A percentile compares a stretch with the other conserved stretches of the same genome.
Evolutionary conservation across 1,140 invertebrate species (phyloP).

Genomic region (Drosophila rhopaloa): DNA sequence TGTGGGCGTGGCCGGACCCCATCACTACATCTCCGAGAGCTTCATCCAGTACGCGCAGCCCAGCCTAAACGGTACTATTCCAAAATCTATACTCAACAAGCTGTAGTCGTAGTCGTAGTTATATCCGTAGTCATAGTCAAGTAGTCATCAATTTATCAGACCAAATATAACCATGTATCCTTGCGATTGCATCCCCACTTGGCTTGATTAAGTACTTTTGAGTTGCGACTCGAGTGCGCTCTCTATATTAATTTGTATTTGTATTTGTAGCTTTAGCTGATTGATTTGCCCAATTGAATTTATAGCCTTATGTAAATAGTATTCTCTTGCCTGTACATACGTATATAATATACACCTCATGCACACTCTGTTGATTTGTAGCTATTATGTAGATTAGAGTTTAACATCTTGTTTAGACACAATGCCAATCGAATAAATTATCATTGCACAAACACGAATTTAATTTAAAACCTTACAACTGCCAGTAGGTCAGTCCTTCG

Average conservation of each 20-base stretch:
- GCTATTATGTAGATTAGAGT: constrained; percentile 53
- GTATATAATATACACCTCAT: constrained; percentile 24
- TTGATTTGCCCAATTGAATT: constrained; percentile 66
- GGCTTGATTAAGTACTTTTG: constrained; percentile 48
- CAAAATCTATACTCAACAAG: constrained; percentile 84
- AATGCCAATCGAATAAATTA: constrained; percentile 59
- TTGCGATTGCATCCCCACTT: constrained; percentile 47
- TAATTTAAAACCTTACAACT: constrained; percentile 1
- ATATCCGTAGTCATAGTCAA: constrained; percentile 22
- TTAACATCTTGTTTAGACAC: constrained; percentile 22
- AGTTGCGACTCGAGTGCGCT: constrained; percentile 44
- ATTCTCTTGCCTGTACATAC: constrained; percentile 29
- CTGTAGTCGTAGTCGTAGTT: constrained; percentile 59
- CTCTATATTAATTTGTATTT: constrained; percentile 58
- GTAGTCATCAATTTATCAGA: constrained; percentile 40
- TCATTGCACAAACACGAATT: constrained; percentile 12
- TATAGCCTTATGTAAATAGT: constrained; percentile 41
- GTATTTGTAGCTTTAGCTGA: constrained; percentile 63
- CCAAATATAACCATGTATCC: constrained; percentile 2
- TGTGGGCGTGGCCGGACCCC: constrained; percentile 72
- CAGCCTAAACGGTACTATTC: constrained; percentile 85
- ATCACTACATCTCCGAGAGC: constrained; percentile 84
- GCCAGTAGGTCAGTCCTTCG: not conserved
- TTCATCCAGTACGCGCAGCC: constrained; percentile 84
- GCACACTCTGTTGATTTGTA: constrained; percentile 9